Base-by-base conservation (phyloP, 2,888 invertebrate species). In the Cecidostiba fungosa region DNA sequence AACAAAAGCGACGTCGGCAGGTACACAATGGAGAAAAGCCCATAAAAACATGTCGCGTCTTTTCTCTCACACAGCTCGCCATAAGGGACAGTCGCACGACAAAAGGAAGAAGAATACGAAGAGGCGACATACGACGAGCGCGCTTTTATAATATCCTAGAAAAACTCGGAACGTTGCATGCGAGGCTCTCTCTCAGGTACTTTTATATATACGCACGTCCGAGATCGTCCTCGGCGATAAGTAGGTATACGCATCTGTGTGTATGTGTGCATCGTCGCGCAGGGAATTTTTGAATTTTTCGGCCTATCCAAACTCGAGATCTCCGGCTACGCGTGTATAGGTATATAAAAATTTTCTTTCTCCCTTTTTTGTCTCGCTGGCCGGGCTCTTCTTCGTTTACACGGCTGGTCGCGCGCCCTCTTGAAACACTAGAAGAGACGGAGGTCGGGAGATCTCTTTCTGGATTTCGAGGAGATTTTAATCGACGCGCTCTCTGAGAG, bases 201-300 rank as follows among this genome's bases (percentile, higher is more conserved):
- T 16, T 0, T 50, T 69, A 16, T 29, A 66, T 32, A 39, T 8
- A 26, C 70, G 5, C 59, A 16, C 62, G 39, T 29, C 16, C 54
- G 5, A 82, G 82, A 82, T 84, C 77, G 83, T 14, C 47, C 19
- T 12, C 14, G 10, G 26, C 32, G 83, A 77, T 77, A 77, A 77
- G 59, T n/a, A 4, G 6, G 23, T 0, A n/a, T n/a, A n/a, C 12
- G 62, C 62, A 4, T 12, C 23, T 0, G 66, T 26, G 36, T 19
- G 23, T 23, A 14, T 8, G 39, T 39, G 43, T 3, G 29, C 26
- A 8, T 4, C n/a, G 82, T 50, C 54, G 26, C n/a, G n/a, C n/a
- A n/a, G n/a, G 79, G 76, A 84, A 77, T 83, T 80, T 80, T 80
- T 59, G 84, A 84, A 84, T 79, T 72, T 80, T 36, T 78, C 62